Percentiles rank a stretch among this genome's conserved stretches.
phyloP scores from a whole-genome alignment of 2,888 invertebrate genomes.

The Clistopyga incitator region DNA sequence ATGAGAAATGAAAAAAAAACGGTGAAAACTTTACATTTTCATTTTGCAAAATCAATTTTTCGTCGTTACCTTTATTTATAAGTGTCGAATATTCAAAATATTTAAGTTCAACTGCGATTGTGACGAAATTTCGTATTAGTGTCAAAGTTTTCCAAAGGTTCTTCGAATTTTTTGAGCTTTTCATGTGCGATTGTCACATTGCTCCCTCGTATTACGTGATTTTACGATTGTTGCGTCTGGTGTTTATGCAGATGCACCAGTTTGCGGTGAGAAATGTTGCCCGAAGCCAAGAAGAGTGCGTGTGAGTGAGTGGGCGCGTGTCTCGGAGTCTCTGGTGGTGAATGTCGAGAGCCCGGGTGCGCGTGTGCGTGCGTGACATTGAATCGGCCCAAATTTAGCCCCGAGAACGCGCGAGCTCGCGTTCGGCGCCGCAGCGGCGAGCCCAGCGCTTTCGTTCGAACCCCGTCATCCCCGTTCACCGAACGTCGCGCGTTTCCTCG shows the following conservation, averaged over 20 bases:
- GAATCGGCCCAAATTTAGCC: slow-evolving; percentile 69
- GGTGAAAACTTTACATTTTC: no score
- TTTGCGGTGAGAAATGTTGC: not conserved
- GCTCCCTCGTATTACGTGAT: not conserved
- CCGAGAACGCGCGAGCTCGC: slow-evolving; percentile 28
- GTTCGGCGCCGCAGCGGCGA: slow-evolving; percentile 25
- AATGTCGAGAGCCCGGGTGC: slow-evolving; percentile 10
- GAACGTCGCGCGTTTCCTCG: slow-evolving; percentile 8
- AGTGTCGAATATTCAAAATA: no score
- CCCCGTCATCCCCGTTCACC: slow-evolving; percentile 9
- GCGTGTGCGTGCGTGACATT: slow-evolving; percentile 62
- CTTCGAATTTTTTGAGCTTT: not conserved
- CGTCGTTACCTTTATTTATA: no score
- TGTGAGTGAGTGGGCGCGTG: slow-evolving; percentile 25
- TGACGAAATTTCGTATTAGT: no score
- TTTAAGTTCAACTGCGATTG: no score
- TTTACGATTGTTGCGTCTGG: not conserved
- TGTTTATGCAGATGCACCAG: not conserved
- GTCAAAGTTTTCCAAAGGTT: no score
- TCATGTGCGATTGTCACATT: not conserved
- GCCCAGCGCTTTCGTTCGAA: slow-evolving; percentile 12
- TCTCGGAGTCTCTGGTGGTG: slow-evolving; percentile 30
- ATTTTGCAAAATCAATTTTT: no score
- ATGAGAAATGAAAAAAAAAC: no score
- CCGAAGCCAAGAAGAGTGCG: slow-evolving; percentile 11